Evolutionary conservation across 2,797 vertebrate genomes (phyloP).

Genomic region (Acanthurus lineatus): DNA sequence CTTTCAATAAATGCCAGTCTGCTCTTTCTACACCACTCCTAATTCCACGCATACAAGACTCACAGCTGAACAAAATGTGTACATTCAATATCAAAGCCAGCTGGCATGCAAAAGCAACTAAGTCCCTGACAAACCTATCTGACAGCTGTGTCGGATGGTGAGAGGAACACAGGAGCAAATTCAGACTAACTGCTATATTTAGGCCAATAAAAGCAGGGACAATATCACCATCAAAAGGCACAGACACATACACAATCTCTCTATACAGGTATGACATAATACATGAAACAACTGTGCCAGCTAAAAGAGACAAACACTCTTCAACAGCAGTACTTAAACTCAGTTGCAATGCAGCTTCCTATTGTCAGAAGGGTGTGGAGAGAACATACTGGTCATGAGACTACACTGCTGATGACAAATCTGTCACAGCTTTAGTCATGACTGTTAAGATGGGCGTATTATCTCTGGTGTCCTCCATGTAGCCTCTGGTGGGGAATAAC

Average conservation of each 20-base stretch:
- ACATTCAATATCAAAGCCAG: conserved; percentile 58
- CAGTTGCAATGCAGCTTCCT: conserved; percentile 37
- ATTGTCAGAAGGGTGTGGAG: conserved; percentile 18
- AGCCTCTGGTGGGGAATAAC: conserved; percentile 1
- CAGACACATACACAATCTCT: not conserved
- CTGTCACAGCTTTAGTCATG: conserved; percentile 22
- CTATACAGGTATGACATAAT: conserved; percentile 29
- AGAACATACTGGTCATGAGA: conserved; percentile 8
- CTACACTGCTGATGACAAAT: conserved; percentile 1
- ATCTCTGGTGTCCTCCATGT: not conserved
- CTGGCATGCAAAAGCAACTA: conserved; percentile 28
- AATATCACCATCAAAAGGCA: conserved; percentile 44
- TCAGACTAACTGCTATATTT: conserved; percentile 62
- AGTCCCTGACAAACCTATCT: conserved; percentile 51
- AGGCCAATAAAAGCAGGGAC: conserved; percentile 44
- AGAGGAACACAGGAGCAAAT: conserved; percentile 45
- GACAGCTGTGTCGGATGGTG: conserved; percentile 68
- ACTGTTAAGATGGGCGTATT: conserved; percentile 6
- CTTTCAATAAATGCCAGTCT: not conserved
- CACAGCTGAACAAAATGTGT: conserved; percentile 54
- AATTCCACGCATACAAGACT: conserved; percentile 37
- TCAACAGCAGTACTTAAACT: not conserved
- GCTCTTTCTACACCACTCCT: conserved; percentile 20
- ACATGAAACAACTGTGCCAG: conserved; percentile 28
- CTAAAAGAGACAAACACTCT: conserved; percentile 3